Percentiles rank a stretch among this genome's conserved stretches.
Evolutionary conservation across 2,797 vertebrate genomes (phyloP).

Genomic region (Apogon hyalosoma): DNA sequence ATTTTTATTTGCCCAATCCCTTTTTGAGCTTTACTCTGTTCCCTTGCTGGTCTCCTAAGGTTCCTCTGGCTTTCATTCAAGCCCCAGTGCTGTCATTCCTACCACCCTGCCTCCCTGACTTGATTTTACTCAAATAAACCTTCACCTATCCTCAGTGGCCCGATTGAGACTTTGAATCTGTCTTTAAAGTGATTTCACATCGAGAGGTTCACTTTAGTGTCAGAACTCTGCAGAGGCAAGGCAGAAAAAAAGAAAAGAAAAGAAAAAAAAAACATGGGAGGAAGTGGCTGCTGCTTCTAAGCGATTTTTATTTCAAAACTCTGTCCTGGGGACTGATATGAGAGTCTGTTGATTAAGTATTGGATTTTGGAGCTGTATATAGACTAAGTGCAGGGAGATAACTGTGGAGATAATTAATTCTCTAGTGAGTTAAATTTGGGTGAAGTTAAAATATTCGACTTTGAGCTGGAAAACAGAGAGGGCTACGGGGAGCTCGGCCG

Average conservation of each 20-base stretch:
- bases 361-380: neutral
- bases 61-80: constrained; percentile 43
- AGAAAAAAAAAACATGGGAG: neutral
- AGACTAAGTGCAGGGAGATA: constrained; percentile 7
- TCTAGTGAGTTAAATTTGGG: constrained; percentile 20
- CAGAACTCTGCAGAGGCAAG: constrained; percentile 38
- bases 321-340: constrained; percentile 5
- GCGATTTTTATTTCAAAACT: neutral
- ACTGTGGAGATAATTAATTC: constrained; percentile 30
- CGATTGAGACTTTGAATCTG: constrained; percentile 43
- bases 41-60: constrained; percentile 5
- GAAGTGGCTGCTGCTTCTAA: constrained; percentile 4
- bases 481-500: neutral
- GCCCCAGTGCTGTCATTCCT: constrained; percentile 29
- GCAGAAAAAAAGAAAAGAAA: neutral
- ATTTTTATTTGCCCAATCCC: no score
- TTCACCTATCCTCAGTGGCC: constrained; percentile 39
- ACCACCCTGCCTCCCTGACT: constrained; percentile 29
- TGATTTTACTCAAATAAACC: constrained; percentile 45
- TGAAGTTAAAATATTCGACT: constrained; percentile 6
- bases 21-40: neutral
- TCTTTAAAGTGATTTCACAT: constrained; percentile 50
- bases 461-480: neutral
- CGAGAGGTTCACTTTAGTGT: constrained; percentile 38
- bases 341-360: constrained; percentile 15